phyloP scores from a whole-genome alignment of 2,797 vertebrate species.

The Tarsius wallacei region DNA sequence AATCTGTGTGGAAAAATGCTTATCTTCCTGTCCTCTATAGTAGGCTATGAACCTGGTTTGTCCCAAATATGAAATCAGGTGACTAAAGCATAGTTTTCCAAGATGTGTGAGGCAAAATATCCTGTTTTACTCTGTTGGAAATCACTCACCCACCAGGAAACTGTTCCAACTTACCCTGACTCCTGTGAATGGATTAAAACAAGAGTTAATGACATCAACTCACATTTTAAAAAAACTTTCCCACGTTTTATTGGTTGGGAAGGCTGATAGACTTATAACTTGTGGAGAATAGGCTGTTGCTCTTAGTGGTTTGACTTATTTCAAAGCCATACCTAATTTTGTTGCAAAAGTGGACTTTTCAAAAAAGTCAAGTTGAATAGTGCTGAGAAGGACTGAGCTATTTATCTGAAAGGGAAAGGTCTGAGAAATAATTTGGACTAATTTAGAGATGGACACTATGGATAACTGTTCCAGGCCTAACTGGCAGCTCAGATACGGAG shows the following conservation, averaged over 20 bases:
- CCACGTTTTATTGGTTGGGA: neutral
- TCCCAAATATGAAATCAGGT: neutral
- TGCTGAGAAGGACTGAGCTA: neutral
- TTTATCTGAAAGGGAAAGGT: neutral
- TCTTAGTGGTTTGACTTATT: neutral
- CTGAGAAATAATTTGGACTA: neutral
- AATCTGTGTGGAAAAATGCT: neutral
- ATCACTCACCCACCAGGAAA: neutral
- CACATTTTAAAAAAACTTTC: neutral
- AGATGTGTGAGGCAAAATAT: neutral
- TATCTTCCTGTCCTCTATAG: neutral
- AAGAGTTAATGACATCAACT: neutral
- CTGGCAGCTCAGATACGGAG: neutral
- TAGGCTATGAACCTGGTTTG: neutral
- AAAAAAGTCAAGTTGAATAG: neutral
- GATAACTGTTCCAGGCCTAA: neutral
- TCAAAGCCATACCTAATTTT: constrained; percentile 4
- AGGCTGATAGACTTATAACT: neutral
- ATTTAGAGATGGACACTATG: neutral
- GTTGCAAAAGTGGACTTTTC: neutral
- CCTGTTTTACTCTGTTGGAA: neutral
- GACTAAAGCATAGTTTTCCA: neutral
- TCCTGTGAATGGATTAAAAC: neutral
- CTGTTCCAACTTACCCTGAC: neutral
- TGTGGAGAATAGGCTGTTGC: neutral